Conservation (phyloP, 2,797 vertebrate genomes). For the Cottoperca gobio region DNA sequence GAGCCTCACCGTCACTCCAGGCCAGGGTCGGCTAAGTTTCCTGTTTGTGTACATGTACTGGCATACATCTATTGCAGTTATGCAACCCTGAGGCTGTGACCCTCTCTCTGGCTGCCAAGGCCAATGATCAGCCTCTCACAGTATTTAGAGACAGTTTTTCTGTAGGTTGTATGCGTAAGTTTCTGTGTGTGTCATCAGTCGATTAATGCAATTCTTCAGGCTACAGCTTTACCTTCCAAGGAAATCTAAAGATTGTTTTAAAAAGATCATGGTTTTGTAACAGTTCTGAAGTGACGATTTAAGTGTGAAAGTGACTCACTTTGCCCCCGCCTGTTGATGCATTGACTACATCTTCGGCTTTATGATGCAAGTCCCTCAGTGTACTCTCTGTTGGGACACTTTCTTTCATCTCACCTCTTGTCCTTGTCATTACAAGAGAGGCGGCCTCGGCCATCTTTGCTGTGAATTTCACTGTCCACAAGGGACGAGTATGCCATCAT, state of each 20-base stretch:
- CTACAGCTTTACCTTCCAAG: slow-evolving; percentile 10
- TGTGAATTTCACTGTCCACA: slow-evolving; percentile 89
- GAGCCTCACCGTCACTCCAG: background rate
- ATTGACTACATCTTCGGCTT: background rate
- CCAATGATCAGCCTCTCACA: slow-evolving; percentile 13
- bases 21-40: background rate
- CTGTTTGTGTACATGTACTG: background rate
- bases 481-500: slow-evolving; percentile 82
- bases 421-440: slow-evolving; percentile 92
- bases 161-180: slow-evolving; percentile 5
- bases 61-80: slow-evolving; percentile 24
- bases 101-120: slow-evolving; percentile 19
- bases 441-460: slow-evolving; percentile 88
- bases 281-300: background rate
- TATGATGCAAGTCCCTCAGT: background rate
- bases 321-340: background rate
- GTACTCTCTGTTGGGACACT: background rate
- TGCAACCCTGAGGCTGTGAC: slow-evolving; percentile 33
- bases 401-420: slow-evolving; percentile 86
- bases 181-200: slow-evolving; percentile 16
- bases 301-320: slow-evolving; percentile 23
- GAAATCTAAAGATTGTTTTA: background rate
- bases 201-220: background rate
- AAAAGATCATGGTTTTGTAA: slow-evolving; percentile 6
- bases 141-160: slow-evolving; percentile 20